Percentiles rank a stretch among this genome's conserved stretches.
These are phyloP conservation scores for Choreutis nemorana DNA, from an alignment of 2,888 invertebrate species.

Conservation along the genomic window DNA sequence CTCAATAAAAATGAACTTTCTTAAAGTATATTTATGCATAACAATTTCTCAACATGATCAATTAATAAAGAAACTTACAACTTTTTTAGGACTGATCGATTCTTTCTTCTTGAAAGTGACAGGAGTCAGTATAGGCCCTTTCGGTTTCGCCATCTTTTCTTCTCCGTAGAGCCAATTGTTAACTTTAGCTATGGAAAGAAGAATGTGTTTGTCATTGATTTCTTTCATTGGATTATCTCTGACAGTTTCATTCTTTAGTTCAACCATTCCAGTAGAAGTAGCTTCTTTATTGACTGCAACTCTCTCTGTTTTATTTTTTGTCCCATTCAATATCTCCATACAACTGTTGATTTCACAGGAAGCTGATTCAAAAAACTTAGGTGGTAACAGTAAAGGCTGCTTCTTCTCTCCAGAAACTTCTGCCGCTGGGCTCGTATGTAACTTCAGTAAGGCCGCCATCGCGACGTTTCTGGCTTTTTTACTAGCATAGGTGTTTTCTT, in stretches of 20 bases:
- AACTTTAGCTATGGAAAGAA: slow-evolving; percentile 27
- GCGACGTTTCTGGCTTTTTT: slow-evolving; percentile 33
- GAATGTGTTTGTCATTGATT: too few relatives aligned
- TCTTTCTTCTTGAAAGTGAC: slow-evolving; percentile 23
- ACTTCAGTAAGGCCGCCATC: slow-evolving; percentile 29
- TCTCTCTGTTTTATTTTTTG: background rate
- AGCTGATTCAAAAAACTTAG: slow-evolving; percentile 22
- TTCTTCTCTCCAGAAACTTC: slow-evolving; percentile 3
- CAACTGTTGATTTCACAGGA: background rate
- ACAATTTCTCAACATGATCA: too few relatives aligned
- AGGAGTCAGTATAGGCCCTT: slow-evolving; percentile 13
- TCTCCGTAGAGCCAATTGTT: slow-evolving; percentile 23
- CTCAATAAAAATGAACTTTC: too few relatives aligned
- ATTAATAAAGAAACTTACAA: too few relatives aligned
- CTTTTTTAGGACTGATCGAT: too few relatives aligned
- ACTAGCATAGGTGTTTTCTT: slow-evolving; percentile 17
- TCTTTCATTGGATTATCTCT: slow-evolving; percentile 14
- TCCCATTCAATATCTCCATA: background rate
- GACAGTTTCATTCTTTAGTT: background rate
- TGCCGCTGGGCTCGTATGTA: slow-evolving; percentile 17
- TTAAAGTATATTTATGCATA: too few relatives aligned
- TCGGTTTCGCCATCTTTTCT: slow-evolving; percentile 9
- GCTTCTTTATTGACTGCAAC: background rate
- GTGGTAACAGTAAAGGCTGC: slow-evolving; percentile 23
- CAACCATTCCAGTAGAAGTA: too few relatives aligned